Percentiles rank a stretch among this genome's conserved stretches.
Evolutionary conservation across 35 echinoderm and acorn worm species (phyloP).

Genomic region (Holothuria glaberrima): DNA sequence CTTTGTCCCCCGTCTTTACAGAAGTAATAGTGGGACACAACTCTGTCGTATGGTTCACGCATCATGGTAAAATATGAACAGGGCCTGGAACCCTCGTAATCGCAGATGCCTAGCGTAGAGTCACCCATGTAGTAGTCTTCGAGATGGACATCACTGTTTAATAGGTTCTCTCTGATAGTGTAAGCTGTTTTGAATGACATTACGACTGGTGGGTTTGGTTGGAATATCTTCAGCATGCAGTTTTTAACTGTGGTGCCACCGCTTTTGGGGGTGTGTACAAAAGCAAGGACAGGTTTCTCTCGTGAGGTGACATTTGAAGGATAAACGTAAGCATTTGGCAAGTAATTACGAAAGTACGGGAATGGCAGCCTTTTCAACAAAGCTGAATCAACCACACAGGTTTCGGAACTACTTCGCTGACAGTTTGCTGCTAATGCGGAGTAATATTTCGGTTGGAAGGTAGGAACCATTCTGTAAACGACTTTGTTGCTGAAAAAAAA

Average conservation of each 20-base stretch:
- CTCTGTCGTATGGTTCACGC: conserved; percentile 40
- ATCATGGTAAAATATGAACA: conserved; percentile 44
- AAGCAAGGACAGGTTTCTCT: background rate
- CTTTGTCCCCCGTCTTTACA: conserved; percentile 43
- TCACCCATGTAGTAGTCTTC: conserved; percentile 47
- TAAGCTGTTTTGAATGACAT: conserved; percentile 38
- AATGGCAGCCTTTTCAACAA: background rate
- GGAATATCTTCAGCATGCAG: conserved; percentile 1
- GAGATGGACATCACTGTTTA: background rate
- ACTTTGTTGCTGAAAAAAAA: background rate
- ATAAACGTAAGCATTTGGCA: conserved; percentile 42
- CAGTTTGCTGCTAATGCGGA: background rate
- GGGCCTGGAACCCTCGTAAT: background rate
- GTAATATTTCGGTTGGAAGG: background rate
- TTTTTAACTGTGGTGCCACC: conserved; percentile 41
- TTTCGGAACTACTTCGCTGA: too few relatives aligned
- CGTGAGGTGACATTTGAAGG: background rate
- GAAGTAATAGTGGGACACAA: conserved; percentile 39
- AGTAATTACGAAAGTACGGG: conserved; percentile 14
- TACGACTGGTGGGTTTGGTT: background rate
- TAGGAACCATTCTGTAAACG: background rate
- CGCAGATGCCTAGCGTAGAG: conserved; percentile 35
- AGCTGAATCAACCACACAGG: background rate
- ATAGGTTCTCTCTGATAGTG: background rate
- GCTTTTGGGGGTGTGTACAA: conserved; percentile 42